Base-by-base conservation (phyloP, 92 coral and sea anemone genomes). In the Porites lobata region DNA sequence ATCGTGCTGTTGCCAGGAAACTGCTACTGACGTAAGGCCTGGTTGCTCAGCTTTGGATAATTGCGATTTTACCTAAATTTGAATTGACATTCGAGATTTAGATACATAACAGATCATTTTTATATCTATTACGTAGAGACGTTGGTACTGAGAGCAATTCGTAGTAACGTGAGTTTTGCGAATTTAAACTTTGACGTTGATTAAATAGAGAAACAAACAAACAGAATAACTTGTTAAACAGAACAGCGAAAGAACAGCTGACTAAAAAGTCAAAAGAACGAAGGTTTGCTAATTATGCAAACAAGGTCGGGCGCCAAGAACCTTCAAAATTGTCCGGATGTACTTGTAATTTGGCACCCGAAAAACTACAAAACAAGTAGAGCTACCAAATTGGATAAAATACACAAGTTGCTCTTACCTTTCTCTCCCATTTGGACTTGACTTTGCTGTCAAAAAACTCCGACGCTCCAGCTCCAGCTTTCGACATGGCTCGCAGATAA, bases 1-100 rank as follows among this genome's bases (percentile, higher is more conserved):
- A 81, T 92, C 98, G 81, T 92, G 94, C 58, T 98, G 99, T 96
- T 95, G 98, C 99, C 99, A 98, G 83, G 99, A 82, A 87, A 98
- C 98, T 8, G 92, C 90, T 20, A 98, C 98, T 82, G 99, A 95
- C 81, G 98, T 98, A 68, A 98, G 91, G 65, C 95, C 98, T 8
- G 99, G 99, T 79, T 98, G 99, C 29, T 90, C 94, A 56, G 95
- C 95, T 67, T 96, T 98, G 24, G 84, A 74, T 62, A 98, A 85
- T 82, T 94, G 96, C 10, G 85, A 86, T 50, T 82, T 93, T 20
- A 95, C 96, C 98, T 95, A 24, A 7, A 52, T 50, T 12, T 95
- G 50, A 7, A 52, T 50, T 8, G 74, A 20, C 7, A 26, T 50
- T 50, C 26, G 47, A 38, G 22, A 20, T 77, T 68, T 26, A 71